phyloP scores from a whole-genome alignment of 2,113 vertebrate species.

The Archilochus colubris region DNA sequence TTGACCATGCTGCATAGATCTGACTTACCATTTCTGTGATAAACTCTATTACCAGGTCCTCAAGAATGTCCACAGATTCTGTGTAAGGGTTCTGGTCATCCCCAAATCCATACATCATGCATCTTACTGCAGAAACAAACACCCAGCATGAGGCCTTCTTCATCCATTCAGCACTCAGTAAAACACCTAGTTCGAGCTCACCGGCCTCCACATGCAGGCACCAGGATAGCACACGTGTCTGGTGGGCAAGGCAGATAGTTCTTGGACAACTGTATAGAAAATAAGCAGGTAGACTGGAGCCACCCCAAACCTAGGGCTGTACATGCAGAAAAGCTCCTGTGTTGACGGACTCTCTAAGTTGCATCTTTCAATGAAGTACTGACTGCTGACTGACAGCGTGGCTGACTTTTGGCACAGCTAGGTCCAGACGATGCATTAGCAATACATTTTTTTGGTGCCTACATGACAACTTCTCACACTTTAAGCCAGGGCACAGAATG shows the following conservation, averaged over 20 bases:
- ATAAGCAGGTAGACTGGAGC: not conserved
- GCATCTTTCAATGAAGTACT: not conserved
- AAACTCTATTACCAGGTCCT: slow-evolving; percentile 97
- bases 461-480: fast-evolving
- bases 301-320: not conserved
- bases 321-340: fast-evolving
- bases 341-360: not conserved
- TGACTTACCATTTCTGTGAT: slow-evolving; percentile 94
- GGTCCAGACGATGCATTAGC: not conserved
- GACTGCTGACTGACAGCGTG: fast-evolving
- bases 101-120: slow-evolving; percentile 99
- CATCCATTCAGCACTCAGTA: not conserved
- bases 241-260: not conserved
- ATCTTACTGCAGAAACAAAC: slow-evolving; percentile 81
- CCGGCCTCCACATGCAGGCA: not conserved
- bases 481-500: not conserved
- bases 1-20: not conserved
- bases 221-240: fast-evolving
- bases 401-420: not conserved
- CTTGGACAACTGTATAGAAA: not conserved
- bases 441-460: not conserved
- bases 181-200: not conserved
- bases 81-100: slow-evolving; percentile 99
- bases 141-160: not conserved
- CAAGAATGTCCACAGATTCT: slow-evolving; percentile 96